Evolutionary conservation across 2,888 invertebrate species (phyloP).

Genomic region (Aspidapion aeneum): DNA sequence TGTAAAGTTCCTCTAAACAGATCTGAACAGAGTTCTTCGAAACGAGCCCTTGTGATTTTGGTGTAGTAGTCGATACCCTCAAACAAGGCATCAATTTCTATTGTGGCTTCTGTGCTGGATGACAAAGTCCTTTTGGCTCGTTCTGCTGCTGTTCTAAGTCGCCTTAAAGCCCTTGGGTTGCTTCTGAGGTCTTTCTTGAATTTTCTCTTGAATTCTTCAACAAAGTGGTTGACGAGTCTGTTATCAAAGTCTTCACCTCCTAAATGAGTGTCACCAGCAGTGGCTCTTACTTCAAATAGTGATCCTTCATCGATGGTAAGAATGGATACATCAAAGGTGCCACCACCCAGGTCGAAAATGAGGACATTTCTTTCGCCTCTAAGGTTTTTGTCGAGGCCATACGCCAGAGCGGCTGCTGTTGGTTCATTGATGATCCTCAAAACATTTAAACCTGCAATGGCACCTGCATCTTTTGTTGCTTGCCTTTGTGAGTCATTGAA

Average conservation of each 20-base stretch:
- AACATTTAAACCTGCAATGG: conserved; percentile 61
- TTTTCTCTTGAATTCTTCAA: conserved; percentile 68
- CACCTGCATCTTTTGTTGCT: conserved; percentile 81
- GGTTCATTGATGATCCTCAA: conserved; percentile 82
- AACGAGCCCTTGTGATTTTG: conserved; percentile 68
- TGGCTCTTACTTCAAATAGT: conserved; percentile 82
- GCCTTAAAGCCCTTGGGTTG: conserved; percentile 60
- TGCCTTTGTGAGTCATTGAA: conserved; percentile 68
- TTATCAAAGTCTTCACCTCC: conserved; percentile 70
- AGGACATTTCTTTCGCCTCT: conserved; percentile 49
- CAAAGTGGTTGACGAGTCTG: conserved; percentile 55
- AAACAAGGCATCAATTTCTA: conserved; percentile 72
- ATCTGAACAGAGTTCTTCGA: conserved; percentile 71
- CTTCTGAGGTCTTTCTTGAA: conserved; percentile 64
- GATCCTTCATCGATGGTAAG: conserved; percentile 78
- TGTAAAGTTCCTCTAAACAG: conserved; percentile 65
- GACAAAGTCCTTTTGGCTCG: conserved; percentile 74
- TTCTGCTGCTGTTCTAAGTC: conserved; percentile 73
- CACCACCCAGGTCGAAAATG: conserved; percentile 62
- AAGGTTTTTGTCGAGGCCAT: conserved; percentile 35
- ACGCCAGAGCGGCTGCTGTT: conserved; percentile 32
- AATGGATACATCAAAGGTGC: conserved; percentile 81
- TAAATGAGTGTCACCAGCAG: conserved; percentile 81
- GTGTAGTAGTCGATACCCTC: conserved; percentile 74
- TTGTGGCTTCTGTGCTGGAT: conserved; percentile 70